Base-by-base conservation (phyloP, 2,888 invertebrate genomes). In the Aricia artaxerxes region DNA sequence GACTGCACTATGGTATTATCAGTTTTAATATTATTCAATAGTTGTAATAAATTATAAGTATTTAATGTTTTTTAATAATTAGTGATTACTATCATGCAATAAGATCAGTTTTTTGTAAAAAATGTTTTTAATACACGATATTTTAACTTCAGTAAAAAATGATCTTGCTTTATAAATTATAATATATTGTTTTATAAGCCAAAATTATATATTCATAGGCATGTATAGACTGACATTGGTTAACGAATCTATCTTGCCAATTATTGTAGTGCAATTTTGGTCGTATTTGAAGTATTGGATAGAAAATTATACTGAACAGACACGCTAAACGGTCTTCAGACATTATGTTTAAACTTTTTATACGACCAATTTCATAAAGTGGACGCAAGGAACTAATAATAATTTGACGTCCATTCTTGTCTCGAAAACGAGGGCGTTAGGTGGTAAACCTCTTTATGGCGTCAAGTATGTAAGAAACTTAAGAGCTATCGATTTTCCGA, bases 221-320 rank as follows among this genome's bases (percentile, higher is more conserved):
- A 69, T 69, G 69, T 69, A 69, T 69, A 13, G 35, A 35, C 69
- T 69, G 69, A 69, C 16, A 16, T 69, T 69, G 35, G 69, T 13
- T 35, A 31, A 31, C 64, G 31, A 31, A 35, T 69, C 35, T 38
- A 69, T 69, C 69, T 69, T 69, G 69, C 69, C 69, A 69, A 35
- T 69, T 69, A 16, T 64, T 64, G 69, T 38, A 69, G 69, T 69
- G 16, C 5, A 35, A 35, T 69, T 11, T 35, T 13, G 13, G 5
- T 69, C 69, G 69, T 16, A 35, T 35, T 38, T 4, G 16, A 69
- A 38, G 35, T 38, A 69, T 69, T 13, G 69, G 13, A 69, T 38
- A 35, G 11, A 64, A 60, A 16, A 24, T 61, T 0, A 35, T 11
- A 9, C 64, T 11, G 31, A 69, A 69, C 4, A 31, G 13, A 13